phyloP scores from a whole-genome alignment of 37 sponge, comb jelly and placozoan species.

The Aplysina aerophoba region DNA sequence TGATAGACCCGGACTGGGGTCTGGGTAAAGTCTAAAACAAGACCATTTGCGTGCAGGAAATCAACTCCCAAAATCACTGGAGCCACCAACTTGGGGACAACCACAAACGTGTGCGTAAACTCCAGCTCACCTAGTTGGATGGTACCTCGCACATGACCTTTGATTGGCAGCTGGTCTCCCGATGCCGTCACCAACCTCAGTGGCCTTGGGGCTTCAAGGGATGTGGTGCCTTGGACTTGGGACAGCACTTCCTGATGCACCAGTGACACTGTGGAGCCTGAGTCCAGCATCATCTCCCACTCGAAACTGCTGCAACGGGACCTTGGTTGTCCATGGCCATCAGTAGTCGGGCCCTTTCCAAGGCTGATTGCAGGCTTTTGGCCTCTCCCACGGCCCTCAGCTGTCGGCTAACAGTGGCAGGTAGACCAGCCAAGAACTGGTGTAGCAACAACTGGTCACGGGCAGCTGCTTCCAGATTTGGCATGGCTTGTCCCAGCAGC shows the following conservation, averaged over 20 bases:
- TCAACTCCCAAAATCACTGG: slow-evolving; percentile 63
- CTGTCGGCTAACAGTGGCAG: slow-evolving; percentile 32
- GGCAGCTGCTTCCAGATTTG: slow-evolving; percentile 36
- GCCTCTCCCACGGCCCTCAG: slow-evolving; percentile 38
- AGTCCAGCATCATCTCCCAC: too few relatives aligned
- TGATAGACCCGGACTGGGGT: background rate
- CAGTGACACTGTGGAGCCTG: too few relatives aligned
- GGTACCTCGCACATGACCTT: slow-evolving; percentile 31
- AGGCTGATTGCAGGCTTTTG: background rate
- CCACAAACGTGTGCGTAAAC: slow-evolving; percentile 44
- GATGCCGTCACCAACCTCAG: slow-evolving; percentile 51
- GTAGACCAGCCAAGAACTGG: slow-evolving; percentile 58
- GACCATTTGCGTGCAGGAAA: slow-evolving; percentile 21
- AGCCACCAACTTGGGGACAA: slow-evolving; percentile 48
- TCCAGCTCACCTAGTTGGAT: slow-evolving; percentile 35
- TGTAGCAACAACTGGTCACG: slow-evolving; percentile 46
- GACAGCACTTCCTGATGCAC: too few relatives aligned
- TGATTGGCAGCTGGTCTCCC: slow-evolving; percentile 41
- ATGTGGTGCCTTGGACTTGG: too few relatives aligned
- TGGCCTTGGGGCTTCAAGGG: background rate
- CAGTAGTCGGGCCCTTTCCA: background rate
- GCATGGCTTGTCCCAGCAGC: slow-evolving; percentile 60
- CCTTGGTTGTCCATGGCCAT: too few relatives aligned
- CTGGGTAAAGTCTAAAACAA: background rate
- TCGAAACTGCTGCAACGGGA: background rate